These are phyloP conservation scores for Drosophila sp. DNA, from an alignment of 1,140 invertebrate species.

Conservation along the genomic window DNA sequence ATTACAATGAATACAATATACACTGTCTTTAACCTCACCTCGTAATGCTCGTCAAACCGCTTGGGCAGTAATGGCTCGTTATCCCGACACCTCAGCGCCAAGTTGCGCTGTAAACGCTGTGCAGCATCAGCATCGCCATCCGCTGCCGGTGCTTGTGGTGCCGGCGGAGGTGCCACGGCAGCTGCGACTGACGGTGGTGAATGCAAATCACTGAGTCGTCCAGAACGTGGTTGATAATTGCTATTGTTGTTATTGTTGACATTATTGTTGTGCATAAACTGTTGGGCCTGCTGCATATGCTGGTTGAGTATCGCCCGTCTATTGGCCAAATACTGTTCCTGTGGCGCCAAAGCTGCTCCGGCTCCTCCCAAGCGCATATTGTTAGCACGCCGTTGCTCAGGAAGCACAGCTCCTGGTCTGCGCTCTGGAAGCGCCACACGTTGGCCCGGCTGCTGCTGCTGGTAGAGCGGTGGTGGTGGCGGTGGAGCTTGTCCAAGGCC, in stretches of 20 bases:
- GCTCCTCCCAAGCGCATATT: constrained; percentile 47
- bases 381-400: constrained; percentile 34
- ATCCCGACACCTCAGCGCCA: constrained; percentile 78
- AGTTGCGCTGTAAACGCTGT: constrained; percentile 76
- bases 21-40: constrained; percentile 42
- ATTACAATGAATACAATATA: background rate
- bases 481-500: constrained; percentile 52
- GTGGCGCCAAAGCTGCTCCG: constrained; percentile 38
- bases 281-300: constrained; percentile 70
- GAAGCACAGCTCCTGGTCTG: constrained; percentile 41
- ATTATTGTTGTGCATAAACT: constrained; percentile 75
- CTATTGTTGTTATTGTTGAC: constrained; percentile 71
- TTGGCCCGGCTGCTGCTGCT: constrained; percentile 39
- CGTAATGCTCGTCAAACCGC: constrained; percentile 79
- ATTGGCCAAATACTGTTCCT: constrained; percentile 78
- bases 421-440: constrained; percentile 51
- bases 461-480: constrained; percentile 53
- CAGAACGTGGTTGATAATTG: constrained; percentile 73
- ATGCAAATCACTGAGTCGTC: constrained; percentile 72
- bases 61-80: constrained; percentile 79
- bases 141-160: constrained; percentile 27
- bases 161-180: constrained; percentile 34
- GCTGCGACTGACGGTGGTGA: constrained; percentile 47
- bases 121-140: constrained; percentile 76
- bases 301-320: constrained; percentile 76